Evolutionary conservation across 2,797 vertebrate species (phyloP).

Genomic region (Pteronotus mesoamericanus): DNA sequence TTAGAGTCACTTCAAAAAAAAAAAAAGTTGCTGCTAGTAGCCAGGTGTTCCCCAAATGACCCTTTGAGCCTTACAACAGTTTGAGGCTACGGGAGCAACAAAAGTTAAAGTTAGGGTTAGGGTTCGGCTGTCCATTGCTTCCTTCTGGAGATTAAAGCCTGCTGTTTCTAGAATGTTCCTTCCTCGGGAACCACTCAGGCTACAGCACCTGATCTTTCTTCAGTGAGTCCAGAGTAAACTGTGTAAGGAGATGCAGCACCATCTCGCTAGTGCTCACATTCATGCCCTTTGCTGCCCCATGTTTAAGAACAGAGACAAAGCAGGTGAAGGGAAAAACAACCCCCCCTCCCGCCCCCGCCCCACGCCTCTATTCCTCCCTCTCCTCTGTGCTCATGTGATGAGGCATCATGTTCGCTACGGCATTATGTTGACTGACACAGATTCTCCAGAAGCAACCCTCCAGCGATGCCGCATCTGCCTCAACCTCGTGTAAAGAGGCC

Average conservation of each 20-base stretch:
- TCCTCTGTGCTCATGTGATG: rapidly evolving
- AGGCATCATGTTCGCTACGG: rapidly evolving
- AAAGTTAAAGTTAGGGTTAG: not conserved
- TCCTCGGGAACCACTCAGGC: not conserved
- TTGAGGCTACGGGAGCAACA: not conserved
- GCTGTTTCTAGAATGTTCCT: not conserved
- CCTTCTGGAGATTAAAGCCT: not conserved
- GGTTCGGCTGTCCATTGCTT: not conserved
- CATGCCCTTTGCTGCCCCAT: rapidly evolving
- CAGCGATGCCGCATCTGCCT: not conserved
- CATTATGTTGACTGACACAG: not conserved
- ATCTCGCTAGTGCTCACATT: not conserved
- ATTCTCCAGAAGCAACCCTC: not conserved
- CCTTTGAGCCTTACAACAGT: not conserved
- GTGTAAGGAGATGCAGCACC: not conserved
- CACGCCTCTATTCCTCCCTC: rapidly evolving
- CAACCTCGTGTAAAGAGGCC: not conserved
- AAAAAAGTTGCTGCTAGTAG: not conserved
- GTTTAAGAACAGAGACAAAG: not conserved
- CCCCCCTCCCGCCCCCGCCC: rapidly evolving
- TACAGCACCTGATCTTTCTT: not conserved
- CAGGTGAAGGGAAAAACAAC: too few species aligned
- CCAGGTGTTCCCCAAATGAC: not conserved
- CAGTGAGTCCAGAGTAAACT: not conserved
- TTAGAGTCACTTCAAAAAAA: not conserved